Percentiles rank a stretch among this genome's conserved stretches.
These are phyloP conservation scores for Dendroctonus valens DNA, from an alignment of 1,140 invertebrate genomes.

Conservation along the genomic window DNA sequence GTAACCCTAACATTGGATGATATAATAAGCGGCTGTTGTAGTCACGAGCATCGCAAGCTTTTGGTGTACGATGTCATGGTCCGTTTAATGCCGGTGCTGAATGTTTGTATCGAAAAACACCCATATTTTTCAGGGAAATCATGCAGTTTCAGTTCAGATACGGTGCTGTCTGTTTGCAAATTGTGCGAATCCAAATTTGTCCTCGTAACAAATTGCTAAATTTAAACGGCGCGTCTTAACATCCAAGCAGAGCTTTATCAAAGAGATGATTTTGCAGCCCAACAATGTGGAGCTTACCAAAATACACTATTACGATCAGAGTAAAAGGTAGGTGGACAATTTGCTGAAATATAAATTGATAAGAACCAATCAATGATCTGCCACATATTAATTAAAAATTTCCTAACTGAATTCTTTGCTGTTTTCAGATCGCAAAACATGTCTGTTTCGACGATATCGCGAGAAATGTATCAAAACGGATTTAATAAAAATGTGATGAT, in stretches of 20 bases:
- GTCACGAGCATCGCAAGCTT: constrained; percentile 23
- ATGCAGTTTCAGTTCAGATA: constrained; percentile 9
- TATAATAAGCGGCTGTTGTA: constrained; percentile 16
- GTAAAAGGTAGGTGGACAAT: constrained; percentile 20
- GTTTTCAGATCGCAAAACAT: constrained; percentile 23
- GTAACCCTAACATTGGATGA: constrained; percentile 13
- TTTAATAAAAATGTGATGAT: constrained; percentile 40
- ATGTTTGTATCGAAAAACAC: constrained; percentile 34
- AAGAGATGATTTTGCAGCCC: constrained; percentile 39
- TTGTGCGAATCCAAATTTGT: no score
- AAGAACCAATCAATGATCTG: no score
- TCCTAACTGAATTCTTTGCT: neutral
- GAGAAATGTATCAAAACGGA: constrained; percentile 40
- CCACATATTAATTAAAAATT: no score
- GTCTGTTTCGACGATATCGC: constrained; percentile 37
- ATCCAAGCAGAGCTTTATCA: neutral
- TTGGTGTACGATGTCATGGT: constrained; percentile 7
- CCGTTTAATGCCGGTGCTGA: constrained; percentile 18
- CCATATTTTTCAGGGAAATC: constrained; percentile 6
- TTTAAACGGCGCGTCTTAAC: neutral
- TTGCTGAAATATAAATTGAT: neutral
- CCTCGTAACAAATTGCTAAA: no score
- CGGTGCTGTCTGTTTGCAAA: neutral
- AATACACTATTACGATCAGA: constrained; percentile 45
- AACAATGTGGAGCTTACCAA: constrained; percentile 47